Evolutionary conservation across 1,140 invertebrate species (phyloP).

Genomic region (Plodia interpunctella): DNA sequence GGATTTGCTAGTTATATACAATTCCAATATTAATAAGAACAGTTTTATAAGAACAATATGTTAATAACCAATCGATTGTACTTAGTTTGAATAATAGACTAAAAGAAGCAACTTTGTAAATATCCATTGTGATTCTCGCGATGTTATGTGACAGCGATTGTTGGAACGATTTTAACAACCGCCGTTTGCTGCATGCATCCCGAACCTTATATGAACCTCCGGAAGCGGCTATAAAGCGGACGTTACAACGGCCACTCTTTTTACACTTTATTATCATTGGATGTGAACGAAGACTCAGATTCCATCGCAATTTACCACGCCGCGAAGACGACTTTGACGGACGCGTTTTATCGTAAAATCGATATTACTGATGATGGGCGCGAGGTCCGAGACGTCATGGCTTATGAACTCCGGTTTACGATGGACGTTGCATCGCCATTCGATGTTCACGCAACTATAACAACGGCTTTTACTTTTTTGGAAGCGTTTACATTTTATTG

Average conservation of each 20-base stretch:
- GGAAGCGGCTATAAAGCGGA: slow-evolving; percentile 68
- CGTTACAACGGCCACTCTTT: slow-evolving; percentile 73
- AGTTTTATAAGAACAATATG: too few species aligned
- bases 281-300: slow-evolving; percentile 71
- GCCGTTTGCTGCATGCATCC: slow-evolving; percentile 56
- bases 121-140: background rate
- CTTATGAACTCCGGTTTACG: slow-evolving; percentile 60
- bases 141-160: slow-evolving; percentile 26
- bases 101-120: background rate
- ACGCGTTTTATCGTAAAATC: slow-evolving; percentile 68
- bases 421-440: slow-evolving; percentile 31
- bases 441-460: slow-evolving; percentile 18
- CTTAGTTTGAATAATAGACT: background rate
- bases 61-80: too few species aligned
- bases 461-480: slow-evolving; percentile 6
- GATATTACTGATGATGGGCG: slow-evolving; percentile 59
- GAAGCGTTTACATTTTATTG: slow-evolving; percentile 6
- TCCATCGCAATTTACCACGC: slow-evolving; percentile 61
- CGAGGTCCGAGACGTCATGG: slow-evolving; percentile 45
- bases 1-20: too few species aligned
- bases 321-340: slow-evolving; percentile 49
- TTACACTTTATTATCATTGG: slow-evolving; percentile 77
- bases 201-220: slow-evolving; percentile 54
- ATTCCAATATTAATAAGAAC: too few species aligned
- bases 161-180: slow-evolving; percentile 47